Base-by-base conservation (phyloP, 2,888 invertebrate genomes). In the Meghimatium bilineatum region DNA sequence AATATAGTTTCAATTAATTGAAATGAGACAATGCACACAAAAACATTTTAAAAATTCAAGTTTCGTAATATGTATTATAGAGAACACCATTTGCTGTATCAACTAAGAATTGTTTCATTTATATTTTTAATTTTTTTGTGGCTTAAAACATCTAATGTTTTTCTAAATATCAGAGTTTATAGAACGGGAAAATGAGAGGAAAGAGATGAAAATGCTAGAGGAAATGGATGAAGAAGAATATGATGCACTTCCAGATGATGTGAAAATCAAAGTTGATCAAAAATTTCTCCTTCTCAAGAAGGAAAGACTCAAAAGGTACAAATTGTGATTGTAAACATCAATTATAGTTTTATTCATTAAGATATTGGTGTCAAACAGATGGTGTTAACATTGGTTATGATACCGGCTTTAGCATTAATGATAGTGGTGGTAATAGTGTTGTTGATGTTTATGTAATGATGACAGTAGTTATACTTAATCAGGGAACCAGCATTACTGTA, bases 151-250 rank as follows among this genome's bases (percentile, higher is more conserved):
- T n/a, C n/a, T n/a, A n/a, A n/a, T n/a, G n/a, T n/a, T 44, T 44
- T 44, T 8, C 44, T 44, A 44, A 8, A 14, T 56, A 14, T 3
- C 89, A 93, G 93, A 91, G 83, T 85, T 85, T 26, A 80, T 87
- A 36, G 89, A 87, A 26, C 87, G 85, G 63, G 87, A 89, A 74
- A 81, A 88, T 29, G 92, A 92, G 83, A 91, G 92, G 78, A 87
- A 87, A 44, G 93, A 93, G 80, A 85, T 90, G 38, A 87, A 87
- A 56, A 85, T 91, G 71, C 87, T 94, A 36, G 93, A 94, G 86
- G 94, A 94, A 75, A 93, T 94, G 93, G 92, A 92, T 17, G 94
- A 94, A 86, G 93, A 93, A 83, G 93, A 94, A 83, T 94, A 94
- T 87, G 94, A 94, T 87, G 92, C 92, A 38, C 88, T 94, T 63